These are phyloP conservation scores for Scomber colias DNA, from an alignment of 2,113 vertebrate species.

Conservation along the genomic window DNA sequence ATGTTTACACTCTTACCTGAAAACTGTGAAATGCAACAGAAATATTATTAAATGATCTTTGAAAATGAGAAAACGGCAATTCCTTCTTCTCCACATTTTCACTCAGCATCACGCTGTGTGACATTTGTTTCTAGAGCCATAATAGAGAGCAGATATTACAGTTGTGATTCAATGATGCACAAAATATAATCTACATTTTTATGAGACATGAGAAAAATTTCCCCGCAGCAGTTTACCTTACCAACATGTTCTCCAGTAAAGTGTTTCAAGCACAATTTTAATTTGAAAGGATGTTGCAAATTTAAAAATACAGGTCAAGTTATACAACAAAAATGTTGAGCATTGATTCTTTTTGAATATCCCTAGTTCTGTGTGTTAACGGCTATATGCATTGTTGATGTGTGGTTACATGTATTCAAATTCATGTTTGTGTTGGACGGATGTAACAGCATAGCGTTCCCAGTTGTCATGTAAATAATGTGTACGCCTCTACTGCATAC, in stretches of 20 bases:
- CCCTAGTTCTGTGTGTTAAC: neutral
- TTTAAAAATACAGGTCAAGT: neutral
- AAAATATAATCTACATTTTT: neutral
- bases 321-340: neutral
- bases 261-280: neutral
- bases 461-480: conserved; percentile 53
- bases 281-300: neutral
- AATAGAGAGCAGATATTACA: neutral
- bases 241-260: neutral
- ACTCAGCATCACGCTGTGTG: too few species aligned
- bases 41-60: too few species aligned
- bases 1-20: too few species aligned
- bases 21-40: too few species aligned
- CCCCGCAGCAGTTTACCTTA: neutral
- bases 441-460: conserved; percentile 11
- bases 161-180: conserved; percentile 27
- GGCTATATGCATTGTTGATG: conserved; percentile 2
- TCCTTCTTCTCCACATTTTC: too few species aligned
- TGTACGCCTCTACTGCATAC: neutral
- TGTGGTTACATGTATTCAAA: conserved; percentile 14
- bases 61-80: too few species aligned
- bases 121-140: too few species aligned
- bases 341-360: neutral
- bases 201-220: neutral
- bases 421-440: conserved; percentile 35